Evolutionary conservation across 2,888 invertebrate species (phyloP).

Genomic region (Digitonthophagus gazella): DNA sequence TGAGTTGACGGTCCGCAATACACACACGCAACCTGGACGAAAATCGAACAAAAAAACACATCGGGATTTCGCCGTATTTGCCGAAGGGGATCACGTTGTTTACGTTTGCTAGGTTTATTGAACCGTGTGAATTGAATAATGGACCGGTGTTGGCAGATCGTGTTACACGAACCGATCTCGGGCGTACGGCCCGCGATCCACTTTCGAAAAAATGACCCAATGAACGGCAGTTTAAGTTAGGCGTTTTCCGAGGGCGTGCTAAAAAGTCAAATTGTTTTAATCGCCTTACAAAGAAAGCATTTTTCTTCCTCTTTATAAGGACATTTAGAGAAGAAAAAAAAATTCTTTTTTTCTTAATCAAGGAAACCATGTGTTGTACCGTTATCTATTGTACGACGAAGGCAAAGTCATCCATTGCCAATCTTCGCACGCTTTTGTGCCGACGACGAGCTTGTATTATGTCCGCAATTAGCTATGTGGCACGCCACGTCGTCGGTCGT

Average conservation of each 20-base stretch:
- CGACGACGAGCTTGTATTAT: not conserved
- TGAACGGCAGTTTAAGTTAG: not conserved
- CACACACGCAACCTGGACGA: not conserved
- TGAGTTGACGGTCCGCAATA: not conserved
- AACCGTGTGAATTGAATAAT: conserved; percentile 14
- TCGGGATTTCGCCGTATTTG: conserved; percentile 4
- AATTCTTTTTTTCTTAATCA: not conserved
- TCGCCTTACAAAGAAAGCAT: not conserved
- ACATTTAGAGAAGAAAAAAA: not conserved
- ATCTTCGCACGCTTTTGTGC: not conserved
- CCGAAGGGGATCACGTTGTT: conserved; percentile 9
- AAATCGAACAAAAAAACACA: not conserved
- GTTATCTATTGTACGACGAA: not conserved
- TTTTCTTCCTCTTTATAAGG: not conserved
- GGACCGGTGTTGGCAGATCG: not conserved
- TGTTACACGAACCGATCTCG: not conserved
- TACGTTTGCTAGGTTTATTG: conserved; percentile 8
- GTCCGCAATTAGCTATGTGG: not conserved
- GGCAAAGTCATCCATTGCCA: not conserved
- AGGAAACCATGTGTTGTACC: not conserved
- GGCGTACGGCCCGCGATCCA: no score
- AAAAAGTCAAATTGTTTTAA: not conserved
- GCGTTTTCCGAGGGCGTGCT: no score
- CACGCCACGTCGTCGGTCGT: not conserved
- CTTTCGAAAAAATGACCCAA: not conserved